Percentiles rank a stretch among this genome's conserved stretches.
These are phyloP conservation scores for Pyrocephalus nanus DNA, from an alignment of 2,797 vertebrate genomes.

Conservation along the genomic window DNA sequence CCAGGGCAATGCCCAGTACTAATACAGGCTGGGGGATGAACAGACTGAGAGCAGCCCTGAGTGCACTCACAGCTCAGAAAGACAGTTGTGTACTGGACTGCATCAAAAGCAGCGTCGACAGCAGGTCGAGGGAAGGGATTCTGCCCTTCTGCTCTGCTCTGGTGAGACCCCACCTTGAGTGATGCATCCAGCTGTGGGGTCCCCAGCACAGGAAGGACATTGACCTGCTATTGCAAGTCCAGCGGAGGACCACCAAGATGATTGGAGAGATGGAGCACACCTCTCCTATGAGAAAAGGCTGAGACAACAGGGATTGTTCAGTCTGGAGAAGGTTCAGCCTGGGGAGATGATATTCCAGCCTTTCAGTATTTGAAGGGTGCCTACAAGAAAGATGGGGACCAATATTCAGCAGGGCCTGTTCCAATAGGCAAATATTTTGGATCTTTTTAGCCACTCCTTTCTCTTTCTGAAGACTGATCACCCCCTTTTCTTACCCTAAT, in stretches of 20 bases:
- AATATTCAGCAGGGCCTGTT: no score
- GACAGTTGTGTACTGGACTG: neutral
- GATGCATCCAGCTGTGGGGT: neutral
- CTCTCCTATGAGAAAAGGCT: neutral
- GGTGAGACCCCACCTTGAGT: neutral
- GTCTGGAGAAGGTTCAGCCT: neutral
- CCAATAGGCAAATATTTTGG: neutral
- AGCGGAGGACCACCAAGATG: neutral
- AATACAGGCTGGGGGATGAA: neutral
- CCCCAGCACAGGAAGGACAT: neutral
- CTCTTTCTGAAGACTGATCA: neutral
- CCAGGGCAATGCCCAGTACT: neutral
- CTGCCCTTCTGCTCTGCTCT: neutral
- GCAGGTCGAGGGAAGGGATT: neutral
- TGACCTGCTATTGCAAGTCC: neutral
- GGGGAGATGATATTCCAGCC: neutral
- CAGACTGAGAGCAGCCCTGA: neutral
- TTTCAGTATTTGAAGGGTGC: neutral
- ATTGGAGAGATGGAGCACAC: neutral
- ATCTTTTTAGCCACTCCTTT: neutral
- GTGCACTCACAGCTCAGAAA: neutral
- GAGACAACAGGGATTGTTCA: neutral
- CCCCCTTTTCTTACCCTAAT: neutral
- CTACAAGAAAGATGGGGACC: neutral
- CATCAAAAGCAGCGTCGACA: neutral